Base-by-base conservation (phyloP, 2,113 vertebrate species). In the Percopsis transmontana region DNA sequence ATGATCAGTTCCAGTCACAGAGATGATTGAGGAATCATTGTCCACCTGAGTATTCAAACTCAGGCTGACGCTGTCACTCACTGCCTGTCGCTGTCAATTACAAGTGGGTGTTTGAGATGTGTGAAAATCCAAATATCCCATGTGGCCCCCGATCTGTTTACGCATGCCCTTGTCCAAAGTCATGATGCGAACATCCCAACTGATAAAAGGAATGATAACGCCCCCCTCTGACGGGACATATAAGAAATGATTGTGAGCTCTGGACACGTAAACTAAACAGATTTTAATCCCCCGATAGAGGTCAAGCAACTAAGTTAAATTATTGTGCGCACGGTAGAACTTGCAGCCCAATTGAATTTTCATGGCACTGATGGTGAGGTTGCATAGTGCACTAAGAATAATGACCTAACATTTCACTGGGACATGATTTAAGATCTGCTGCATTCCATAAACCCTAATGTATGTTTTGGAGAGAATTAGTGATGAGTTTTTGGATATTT, bases 131-230 rank as follows among this genome's bases (percentile, higher is more conserved):
- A 67, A 48, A 79, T 52, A 81, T 90, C 87, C 86, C 87, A 73
- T 71, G 85, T 85, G 88, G 75, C 27, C n/a, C 20, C 67, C 19
- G 41, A 38, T 40, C 56, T 63, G 72, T 55, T 24, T 59, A 58
- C 55, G 33, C 3, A 18, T 7, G 85, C 55, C 86, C 89, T 90
- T 89, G 80, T 23, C 51, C 89, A 90, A 91, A 87, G 90, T 91
- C 85, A 33, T 33, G 27, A 83, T 68, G 70, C 48, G 8, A 70
- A 58, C 16, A 56, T 67, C 68, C 42, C 59, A n/a, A 68, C 65
- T 62, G 65, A 80, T 64, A 54, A 71, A 54, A 73, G 3, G 13
- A 62, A 33, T 19, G 3, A 56, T 65, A 75, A 59, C 42, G 64
- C 13, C 33, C 13, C 14, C 20, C 24, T 68, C 66, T 62, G 42